Conservation (phyloP, 2,797 vertebrate species). For the Neomorphus geoffroyi region DNA sequence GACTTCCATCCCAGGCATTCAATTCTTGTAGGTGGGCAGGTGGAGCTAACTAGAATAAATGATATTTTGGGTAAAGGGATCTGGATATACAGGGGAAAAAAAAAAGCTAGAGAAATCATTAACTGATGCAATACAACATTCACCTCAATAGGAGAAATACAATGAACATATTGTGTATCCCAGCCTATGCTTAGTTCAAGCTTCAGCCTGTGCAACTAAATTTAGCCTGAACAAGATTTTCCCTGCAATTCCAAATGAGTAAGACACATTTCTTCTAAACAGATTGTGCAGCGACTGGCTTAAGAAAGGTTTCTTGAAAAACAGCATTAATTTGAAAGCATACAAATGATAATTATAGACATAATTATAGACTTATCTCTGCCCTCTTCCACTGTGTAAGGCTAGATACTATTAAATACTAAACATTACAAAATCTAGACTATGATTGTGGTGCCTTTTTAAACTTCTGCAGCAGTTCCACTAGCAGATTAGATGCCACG, state of each 20-base stretch:
- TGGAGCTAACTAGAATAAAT: neutral
- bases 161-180: neutral
- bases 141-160: neutral
- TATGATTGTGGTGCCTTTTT: neutral
- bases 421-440: neutral
- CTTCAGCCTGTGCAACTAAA: neutral
- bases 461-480: neutral
- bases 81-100: neutral
- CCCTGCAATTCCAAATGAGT: neutral
- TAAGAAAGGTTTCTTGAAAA: neutral
- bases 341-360: neutral
- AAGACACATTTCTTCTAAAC: neutral
- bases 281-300: neutral
- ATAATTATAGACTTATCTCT: neutral
- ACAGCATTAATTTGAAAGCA: neutral
- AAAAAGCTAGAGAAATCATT: neutral
- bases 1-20: neutral
- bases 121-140: neutral
- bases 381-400: neutral
- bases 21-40: neutral
- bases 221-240: neutral
- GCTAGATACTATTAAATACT: neutral
- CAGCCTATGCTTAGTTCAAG: neutral
- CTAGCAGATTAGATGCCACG: neutral
- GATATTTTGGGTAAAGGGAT: neutral